Percentiles rank a stretch among this genome's conserved stretches.
Evolutionary conservation across 2,113 vertebrate genomes (phyloP).

Genomic region (Gavialis gangeticus): DNA sequence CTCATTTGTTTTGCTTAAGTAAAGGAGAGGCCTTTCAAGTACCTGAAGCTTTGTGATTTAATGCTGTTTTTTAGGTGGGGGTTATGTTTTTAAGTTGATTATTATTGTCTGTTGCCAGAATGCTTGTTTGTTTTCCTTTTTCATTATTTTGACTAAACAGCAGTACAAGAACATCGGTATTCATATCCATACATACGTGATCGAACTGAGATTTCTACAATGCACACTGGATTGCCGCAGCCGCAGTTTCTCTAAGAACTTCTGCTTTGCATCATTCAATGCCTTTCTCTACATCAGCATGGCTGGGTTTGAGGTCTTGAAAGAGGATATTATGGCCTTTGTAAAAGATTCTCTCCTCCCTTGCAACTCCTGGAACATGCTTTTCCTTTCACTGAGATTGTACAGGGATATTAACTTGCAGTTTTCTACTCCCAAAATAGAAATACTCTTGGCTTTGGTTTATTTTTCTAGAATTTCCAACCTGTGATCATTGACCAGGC

Average conservation of each 20-base stretch:
- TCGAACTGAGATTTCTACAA: constrained; percentile 1
- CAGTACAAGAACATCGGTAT: not conserved
- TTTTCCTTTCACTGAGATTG: not conserved
- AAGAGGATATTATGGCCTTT: not conserved
- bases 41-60: not conserved
- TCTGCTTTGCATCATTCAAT: not conserved
- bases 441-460: not conserved
- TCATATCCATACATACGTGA: not conserved
- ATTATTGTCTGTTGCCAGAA: not conserved
- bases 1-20: not conserved
- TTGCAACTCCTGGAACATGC: not conserved
- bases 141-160: not conserved
- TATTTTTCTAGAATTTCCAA: constrained; percentile 1
- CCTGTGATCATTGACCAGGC: not conserved
- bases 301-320: constrained; percentile 18
- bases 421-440: not conserved
- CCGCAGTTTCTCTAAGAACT: not conserved
- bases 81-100: constrained; percentile 16
- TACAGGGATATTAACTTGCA: not conserved
- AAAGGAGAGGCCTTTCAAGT: not conserved
- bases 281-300: not conserved
- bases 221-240: not conserved
- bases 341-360: not conserved
- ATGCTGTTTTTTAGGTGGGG: not conserved
- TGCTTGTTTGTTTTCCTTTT: not conserved